Base-by-base conservation (phyloP, 2,888 invertebrate species). In the Patella pellucida region DNA sequence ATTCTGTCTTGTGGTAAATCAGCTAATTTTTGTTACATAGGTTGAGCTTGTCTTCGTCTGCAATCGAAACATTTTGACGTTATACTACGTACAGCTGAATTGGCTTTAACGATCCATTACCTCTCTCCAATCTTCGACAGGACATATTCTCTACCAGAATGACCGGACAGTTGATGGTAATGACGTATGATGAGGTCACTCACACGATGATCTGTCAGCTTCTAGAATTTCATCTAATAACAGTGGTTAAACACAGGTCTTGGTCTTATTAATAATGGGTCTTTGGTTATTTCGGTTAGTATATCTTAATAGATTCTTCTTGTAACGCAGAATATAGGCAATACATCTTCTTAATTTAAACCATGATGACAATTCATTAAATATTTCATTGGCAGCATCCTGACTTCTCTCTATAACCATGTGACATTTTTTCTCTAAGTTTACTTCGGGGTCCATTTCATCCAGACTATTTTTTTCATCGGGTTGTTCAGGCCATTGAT, bases 1-100 rank as follows among this genome's bases (percentile, higher is more conserved):
- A 68, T 69, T 50, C 68, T 68, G 16, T 74, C 75, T 54, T 69
- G 69, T 50, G 71, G 77, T 41, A 77, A 72, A 31, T 73, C 54
- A 14, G 68, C 69, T 75, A 77, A 72, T 72, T 73, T 75, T 56
- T 77, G 74, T 62, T 62, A 23, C 3, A 23, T 62, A 62, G 23
- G 19, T 19, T 62, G 62, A 23, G 71, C 72, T 62, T 62, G 56
- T 27, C 54, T 54, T 27, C 27, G 56, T 27, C 62, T 52, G 19
- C 72, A 72, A 27, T 19, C 54, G 5, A 72, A 52, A 72, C 71
- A 71, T 27, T 31, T 19, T 5, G 52, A 51, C n/a, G 68, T 19
- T 50, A 67, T 19, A n/a, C 19, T 67, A 7, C 73, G 11, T n/a
- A 73, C 73, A 68, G 52, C 16, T 23, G 73, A 50, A 19, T 73